Conservation (phyloP, 2,888 invertebrate genomes). For the Hedychridium roseum region DNA sequence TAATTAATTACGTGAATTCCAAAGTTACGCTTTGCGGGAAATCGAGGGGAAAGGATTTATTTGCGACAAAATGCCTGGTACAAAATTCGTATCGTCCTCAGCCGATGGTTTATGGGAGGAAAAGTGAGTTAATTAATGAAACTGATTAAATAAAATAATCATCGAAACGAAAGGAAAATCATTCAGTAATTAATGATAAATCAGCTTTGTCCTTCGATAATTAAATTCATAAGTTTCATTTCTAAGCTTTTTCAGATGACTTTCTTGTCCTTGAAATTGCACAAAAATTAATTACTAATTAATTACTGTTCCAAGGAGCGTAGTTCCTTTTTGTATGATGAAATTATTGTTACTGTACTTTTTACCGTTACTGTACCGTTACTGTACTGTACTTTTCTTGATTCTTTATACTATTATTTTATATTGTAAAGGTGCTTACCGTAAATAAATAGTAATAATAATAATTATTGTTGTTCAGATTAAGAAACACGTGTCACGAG, state of each 20-base stretch:
- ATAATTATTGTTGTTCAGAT: conserved; percentile 34
- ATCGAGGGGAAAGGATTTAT: conserved; percentile 45
- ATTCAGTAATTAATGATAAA: neutral
- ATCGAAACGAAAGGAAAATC: too few relatives aligned
- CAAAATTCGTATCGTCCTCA: conserved; percentile 42
- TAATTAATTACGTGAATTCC: conserved; percentile 3
- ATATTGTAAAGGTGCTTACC: neutral
- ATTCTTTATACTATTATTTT: neutral
- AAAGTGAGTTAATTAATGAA: conserved; percentile 31
- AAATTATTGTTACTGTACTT: too few relatives aligned
- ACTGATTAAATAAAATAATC: neutral
- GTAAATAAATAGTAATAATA: neutral
- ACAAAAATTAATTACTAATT: too few relatives aligned
- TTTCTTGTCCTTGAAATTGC: too few relatives aligned
- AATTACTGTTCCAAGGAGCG: too few relatives aligned
- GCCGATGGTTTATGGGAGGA: conserved; percentile 48
- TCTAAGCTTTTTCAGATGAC: too few relatives aligned
- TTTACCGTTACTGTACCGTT: too few relatives aligned
- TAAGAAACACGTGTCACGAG: conserved; percentile 47
- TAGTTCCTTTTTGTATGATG: too few relatives aligned
- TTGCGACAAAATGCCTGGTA: conserved; percentile 41
- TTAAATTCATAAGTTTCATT: too few relatives aligned
- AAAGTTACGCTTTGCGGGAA: conserved; percentile 49
- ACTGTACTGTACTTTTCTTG: too few relatives aligned
- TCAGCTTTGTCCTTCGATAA: too few relatives aligned